Base-by-base conservation (phyloP, 2,888 invertebrate genomes). In the Drosophila longiperda region DNA sequence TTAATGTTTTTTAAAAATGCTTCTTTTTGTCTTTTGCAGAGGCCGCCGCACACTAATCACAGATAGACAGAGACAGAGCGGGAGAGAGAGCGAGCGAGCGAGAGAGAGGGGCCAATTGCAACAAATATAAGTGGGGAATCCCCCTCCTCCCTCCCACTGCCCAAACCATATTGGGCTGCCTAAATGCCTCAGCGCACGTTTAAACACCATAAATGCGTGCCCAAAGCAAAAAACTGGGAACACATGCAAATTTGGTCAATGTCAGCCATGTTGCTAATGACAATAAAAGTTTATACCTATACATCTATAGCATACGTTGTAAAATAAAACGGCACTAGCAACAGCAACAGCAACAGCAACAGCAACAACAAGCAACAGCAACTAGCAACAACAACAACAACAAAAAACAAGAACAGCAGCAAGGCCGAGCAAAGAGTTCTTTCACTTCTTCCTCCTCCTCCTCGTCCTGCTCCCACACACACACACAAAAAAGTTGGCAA, bases 141-240 rank as follows among this genome's bases (percentile, higher is more conserved):
- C 26, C 32, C 53, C 57, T 68, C 40, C 36, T 59, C 66, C 63
- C 62, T 45, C 54, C 59, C 17, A 4, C 7, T 3, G 1, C 49
- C 49, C 17, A 17, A 57, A 45, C 49, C 33, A 15, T 6, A 17
- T 15, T 34, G 70, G 60, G 52, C 68, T 58, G 63, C 50, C 61
- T 66, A 73, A 87, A 86, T 86, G 85, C 85, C 85, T 71, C 78
- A 70, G 83, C 74, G 85, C 87, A 83, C 75, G 78, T 83, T 76
- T 50, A 91, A 77, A 84, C 82, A 80, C 80, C 87, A 91, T 91
- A 91, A 91, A 91, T 91, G 91, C 91, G 91, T 91, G 89, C 91
- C 91, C 90, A 83, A 91, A 91, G 82, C 87, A 80, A 83, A 82
- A 86, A 88, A 81, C 87, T 88, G 90, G 91, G 90, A 91, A 87